Percentiles rank a stretch among this genome's conserved stretches.
phyloP scores from a whole-genome alignment of 2,888 invertebrate species.

The Xiphydria camelus region DNA sequence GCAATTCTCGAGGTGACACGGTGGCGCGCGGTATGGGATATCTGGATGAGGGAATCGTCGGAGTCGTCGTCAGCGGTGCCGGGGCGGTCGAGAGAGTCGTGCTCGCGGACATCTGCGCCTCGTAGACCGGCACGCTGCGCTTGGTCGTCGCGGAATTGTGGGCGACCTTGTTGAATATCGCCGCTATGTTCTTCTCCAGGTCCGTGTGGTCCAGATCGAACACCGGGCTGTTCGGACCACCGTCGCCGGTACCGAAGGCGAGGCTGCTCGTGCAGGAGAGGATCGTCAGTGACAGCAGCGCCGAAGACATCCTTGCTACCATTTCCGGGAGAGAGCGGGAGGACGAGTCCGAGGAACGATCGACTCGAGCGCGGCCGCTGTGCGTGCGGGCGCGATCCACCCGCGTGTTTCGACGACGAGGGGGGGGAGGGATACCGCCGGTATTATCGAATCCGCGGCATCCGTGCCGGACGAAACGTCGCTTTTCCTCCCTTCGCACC shows the following conservation, averaged over 20 bases:
- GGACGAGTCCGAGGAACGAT: conserved; percentile 15
- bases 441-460: too few species aligned
- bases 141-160: conserved; percentile 72
- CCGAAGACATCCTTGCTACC: conserved; percentile 10
- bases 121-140: conserved; percentile 68
- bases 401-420: too few species aligned
- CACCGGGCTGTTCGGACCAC: conserved; percentile 48
- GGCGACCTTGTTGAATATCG: conserved; percentile 71
- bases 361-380: conserved; percentile 19
- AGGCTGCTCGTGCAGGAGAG: conserved; percentile 17
- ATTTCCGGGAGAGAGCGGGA: not conserved
- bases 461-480: too few species aligned
- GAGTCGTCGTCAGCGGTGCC: conserved; percentile 65
- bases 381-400: too few species aligned
- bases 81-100: conserved; percentile 67
- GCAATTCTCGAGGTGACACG: conserved; percentile 66
- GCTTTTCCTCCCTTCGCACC: too few species aligned
- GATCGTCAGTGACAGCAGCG: conserved; percentile 7
- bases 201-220: conserved; percentile 63
- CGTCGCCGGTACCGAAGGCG: conserved; percentile 38
- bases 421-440: too few species aligned
- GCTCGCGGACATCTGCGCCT: conserved; percentile 58
- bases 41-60: conserved; percentile 39
- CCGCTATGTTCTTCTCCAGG: conserved; percentile 69
- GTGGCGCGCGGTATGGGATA: conserved; percentile 44